A percentile compares a stretch with the other conserved stretches of the same genome.
Evolutionary conservation across 2,113 vertebrate species (phyloP).

Genomic region (Probosciger aterrimus): DNA sequence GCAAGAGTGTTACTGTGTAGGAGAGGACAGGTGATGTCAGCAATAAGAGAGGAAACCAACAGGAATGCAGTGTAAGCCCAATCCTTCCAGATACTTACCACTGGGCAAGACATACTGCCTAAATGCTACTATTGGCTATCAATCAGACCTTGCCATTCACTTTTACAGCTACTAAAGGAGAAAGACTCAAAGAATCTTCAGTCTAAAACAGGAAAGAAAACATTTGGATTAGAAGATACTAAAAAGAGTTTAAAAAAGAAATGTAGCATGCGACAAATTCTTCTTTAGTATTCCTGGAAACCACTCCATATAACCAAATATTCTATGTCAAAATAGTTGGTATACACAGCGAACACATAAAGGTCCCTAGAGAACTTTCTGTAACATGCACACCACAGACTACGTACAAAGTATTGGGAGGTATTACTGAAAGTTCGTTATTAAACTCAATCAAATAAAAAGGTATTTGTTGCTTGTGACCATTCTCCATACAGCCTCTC

Average conservation of each 20-base stretch:
- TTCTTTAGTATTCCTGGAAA: not conserved
- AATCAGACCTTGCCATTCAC: not conserved
- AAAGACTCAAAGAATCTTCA: not conserved
- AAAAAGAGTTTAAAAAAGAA: not conserved
- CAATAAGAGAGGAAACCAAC: not conserved
- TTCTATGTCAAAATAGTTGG: not conserved
- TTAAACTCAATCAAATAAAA: not conserved
- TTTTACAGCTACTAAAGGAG: not conserved
- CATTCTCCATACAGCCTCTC: not conserved
- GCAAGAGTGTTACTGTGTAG: not conserved
- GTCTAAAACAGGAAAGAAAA: constrained; percentile 22
- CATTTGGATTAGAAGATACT: not conserved
- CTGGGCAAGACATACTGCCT: not conserved
- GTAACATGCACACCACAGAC: not conserved
- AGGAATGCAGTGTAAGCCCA: constrained; percentile 1
- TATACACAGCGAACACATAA: not conserved
- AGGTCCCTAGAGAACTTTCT: not conserved
- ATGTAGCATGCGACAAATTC: not conserved
- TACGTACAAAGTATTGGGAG: not conserved
- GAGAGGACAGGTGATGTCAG: not conserved
- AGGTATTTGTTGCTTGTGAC: not conserved
- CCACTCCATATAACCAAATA: not conserved
- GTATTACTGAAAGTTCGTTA: not conserved
- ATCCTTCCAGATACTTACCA: constrained; percentile 6
- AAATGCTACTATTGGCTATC: not conserved